Conservation (phyloP, 2,113 vertebrate species). For the Balaeniceps rex region DNA sequence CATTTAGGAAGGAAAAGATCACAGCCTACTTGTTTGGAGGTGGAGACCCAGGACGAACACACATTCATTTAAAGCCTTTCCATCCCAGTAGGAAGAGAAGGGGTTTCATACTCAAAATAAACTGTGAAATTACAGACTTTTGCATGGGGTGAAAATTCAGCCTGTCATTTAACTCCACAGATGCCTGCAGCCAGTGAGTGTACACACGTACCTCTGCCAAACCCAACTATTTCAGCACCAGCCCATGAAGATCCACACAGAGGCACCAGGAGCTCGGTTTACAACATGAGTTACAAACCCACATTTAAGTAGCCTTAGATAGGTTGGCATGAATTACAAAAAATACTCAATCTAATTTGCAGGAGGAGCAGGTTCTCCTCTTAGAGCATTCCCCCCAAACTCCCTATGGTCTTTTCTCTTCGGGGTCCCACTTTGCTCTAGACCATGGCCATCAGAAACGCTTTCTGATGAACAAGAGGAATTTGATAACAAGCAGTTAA, state of each 20-base stretch:
- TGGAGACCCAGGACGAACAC: not conserved
- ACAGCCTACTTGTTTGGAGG: not conserved
- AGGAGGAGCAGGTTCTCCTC: not conserved
- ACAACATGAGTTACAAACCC: too few species aligned
- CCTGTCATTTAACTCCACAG: not conserved
- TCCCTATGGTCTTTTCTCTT: not conserved
- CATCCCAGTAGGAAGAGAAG: not conserved
- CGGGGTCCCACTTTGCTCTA: too few species aligned
- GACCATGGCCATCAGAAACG: not conserved
- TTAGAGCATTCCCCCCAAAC: not conserved
- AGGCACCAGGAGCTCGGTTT: not conserved
- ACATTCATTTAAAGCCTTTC: not conserved
- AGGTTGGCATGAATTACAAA: not conserved
- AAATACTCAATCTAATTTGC: not conserved
- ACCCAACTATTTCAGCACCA: not conserved
- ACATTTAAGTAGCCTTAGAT: not conserved
- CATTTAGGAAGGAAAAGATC: not conserved
- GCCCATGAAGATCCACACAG: not conserved
- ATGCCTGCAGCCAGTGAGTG: rapidly evolving
- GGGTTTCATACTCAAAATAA: not conserved
- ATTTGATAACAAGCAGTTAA: not conserved
- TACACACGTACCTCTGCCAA: not conserved
- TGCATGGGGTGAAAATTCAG: not conserved
- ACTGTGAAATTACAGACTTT: not conserved
- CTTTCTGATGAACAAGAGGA: not conserved